Evolutionary conservation across 2,797 vertebrate species (phyloP).

Genomic region (Cuculus canorus): DNA sequence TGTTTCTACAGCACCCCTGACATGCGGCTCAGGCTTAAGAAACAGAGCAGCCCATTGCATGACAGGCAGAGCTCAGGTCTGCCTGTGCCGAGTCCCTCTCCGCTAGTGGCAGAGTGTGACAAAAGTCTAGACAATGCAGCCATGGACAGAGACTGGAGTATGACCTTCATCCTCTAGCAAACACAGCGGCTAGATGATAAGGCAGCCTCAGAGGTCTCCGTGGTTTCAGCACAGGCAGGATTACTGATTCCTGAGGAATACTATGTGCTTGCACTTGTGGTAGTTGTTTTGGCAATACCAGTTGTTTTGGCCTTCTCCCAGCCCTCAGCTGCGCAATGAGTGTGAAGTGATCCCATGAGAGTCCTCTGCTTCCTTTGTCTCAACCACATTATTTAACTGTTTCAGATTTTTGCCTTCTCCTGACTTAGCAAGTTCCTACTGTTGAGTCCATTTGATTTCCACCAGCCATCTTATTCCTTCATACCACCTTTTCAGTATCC

Average conservation of each 20-base stretch:
- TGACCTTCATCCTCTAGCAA: fast-evolving
- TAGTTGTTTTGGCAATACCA: background rate
- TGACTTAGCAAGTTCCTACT: background rate
- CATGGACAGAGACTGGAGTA: no score
- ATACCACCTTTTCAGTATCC: background rate
- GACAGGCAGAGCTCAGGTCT: background rate
- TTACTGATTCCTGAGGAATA: background rate
- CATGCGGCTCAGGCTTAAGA: background rate
- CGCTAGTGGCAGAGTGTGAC: fast-evolving
- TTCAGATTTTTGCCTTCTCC: background rate
- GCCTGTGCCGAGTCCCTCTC: no score
- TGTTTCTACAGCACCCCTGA: fast-evolving
- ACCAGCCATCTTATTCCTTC: background rate
- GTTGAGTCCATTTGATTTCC: background rate
- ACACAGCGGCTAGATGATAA: fast-evolving
- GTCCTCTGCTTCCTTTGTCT: background rate
- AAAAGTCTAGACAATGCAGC: background rate
- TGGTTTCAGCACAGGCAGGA: background rate
- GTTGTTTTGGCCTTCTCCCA: background rate
- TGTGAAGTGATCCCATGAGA: background rate
- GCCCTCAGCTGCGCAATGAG: background rate
- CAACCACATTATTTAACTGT: background rate
- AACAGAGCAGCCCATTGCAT: fast-evolving
- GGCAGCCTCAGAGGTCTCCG: background rate
- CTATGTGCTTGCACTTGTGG: background rate